Evolutionary conservation across 2,888 invertebrate species (phyloP).

Genomic region (Siphonodentalium dalli): DNA sequence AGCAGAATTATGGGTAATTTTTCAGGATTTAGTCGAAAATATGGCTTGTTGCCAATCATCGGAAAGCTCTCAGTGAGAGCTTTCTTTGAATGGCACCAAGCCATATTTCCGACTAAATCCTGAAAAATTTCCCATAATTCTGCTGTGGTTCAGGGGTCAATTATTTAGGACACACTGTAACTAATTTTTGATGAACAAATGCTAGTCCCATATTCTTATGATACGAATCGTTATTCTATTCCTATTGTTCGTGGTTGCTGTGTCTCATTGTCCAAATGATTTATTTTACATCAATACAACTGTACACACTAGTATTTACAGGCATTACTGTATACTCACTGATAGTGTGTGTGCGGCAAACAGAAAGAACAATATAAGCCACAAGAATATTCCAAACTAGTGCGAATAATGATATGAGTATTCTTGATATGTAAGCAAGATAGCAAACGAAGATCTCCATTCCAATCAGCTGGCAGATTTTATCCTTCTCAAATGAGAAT

Average conservation of each 20-base stretch:
- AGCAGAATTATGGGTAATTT: too few species aligned
- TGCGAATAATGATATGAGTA: constrained; percentile 57
- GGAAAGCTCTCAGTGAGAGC: too few species aligned
- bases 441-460: constrained; percentile 53
- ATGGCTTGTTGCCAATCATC: too few species aligned
- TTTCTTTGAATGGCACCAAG: too few species aligned
- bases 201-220: too few species aligned
- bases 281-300: background rate
- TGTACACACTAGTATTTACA: background rate
- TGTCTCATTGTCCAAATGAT: background rate
- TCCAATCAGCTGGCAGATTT: constrained; percentile 43
- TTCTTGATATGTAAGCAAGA: constrained; percentile 51
- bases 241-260: fast-evolving
- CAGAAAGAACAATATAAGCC: constrained; percentile 63
- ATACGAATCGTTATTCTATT: too few species aligned
- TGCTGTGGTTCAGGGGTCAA: too few species aligned
- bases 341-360: constrained; percentile 66
- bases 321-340: constrained; percentile 56
- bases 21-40: too few species aligned
- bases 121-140: too few species aligned
- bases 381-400: constrained; percentile 65
- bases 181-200: too few species aligned
- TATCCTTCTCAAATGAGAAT: constrained; percentile 33
- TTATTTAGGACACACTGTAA: too few species aligned
- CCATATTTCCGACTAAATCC: too few species aligned